Percentiles rank a stretch among this genome's conserved stretches.
These are phyloP conservation scores for Caenorhabditis parvicauda DNA, from an alignment of 2,888 invertebrate species.

Conservation along the genomic window DNA sequence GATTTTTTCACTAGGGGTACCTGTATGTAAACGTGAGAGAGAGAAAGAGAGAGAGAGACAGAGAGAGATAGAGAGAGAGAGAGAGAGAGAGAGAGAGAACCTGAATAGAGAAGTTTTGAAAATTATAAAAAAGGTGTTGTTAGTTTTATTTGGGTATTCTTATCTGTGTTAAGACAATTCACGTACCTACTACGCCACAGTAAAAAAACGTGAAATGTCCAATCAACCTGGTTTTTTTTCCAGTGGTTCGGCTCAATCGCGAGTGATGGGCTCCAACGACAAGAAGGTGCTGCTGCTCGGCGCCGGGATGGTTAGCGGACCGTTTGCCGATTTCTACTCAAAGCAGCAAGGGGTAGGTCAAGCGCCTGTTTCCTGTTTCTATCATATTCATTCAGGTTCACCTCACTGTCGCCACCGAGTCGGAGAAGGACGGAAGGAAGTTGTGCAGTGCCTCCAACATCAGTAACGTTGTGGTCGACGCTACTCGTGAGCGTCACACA, in stretches of 20 bases:
- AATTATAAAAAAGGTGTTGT: too few species aligned
- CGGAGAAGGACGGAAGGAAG: conserved; percentile 83
- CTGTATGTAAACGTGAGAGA: too few species aligned
- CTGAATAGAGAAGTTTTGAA: too few species aligned
- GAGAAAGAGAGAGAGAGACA: too few species aligned
- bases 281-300: conserved; percentile 80
- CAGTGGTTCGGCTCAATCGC: conserved; percentile 74
- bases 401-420: conserved; percentile 72
- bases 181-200: too few species aligned
- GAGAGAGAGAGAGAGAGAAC: too few species aligned
- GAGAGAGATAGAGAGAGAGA: too few species aligned
- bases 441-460: conserved; percentile 74
- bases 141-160: too few species aligned
- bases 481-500: conserved; percentile 74
- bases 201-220: too few species aligned
- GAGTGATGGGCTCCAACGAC: conserved; percentile 66
- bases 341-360: conserved; percentile 72
- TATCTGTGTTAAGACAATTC: too few species aligned
- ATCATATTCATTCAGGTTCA: conserved; percentile 23
- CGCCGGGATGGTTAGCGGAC: conserved; percentile 89
- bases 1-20: too few species aligned
- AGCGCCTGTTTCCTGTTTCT: not conserved
- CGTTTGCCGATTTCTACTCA: conserved; percentile 88
- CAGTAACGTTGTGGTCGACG: conserved; percentile 79
- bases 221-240: conserved; percentile 41